A percentile compares a stretch with the other conserved stretches of the same genome.
These are phyloP conservation scores for Hyles euphorbiae DNA, from an alignment of 1,140 invertebrate genomes.

Conservation along the genomic window DNA sequence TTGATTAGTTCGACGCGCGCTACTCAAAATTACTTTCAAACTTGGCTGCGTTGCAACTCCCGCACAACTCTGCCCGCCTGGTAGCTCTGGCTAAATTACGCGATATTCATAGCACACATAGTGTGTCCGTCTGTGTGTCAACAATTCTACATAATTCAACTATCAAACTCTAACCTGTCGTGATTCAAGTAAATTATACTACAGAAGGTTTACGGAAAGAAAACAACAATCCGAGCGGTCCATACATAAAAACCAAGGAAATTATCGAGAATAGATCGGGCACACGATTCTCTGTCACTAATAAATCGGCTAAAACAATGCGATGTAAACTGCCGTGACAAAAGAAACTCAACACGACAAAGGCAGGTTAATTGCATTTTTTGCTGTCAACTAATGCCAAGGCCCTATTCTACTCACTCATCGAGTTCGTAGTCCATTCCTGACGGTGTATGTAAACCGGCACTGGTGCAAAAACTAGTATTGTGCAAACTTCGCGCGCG, in stretches of 20 bases:
- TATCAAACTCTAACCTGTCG: no score
- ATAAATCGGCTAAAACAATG: constrained; percentile 66
- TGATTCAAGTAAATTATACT: no score
- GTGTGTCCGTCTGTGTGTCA: no score
- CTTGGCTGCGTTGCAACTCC: constrained; percentile 48
- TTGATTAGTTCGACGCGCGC: constrained; percentile 69
- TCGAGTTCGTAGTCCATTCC: constrained; percentile 64
- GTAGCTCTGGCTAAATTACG: constrained; percentile 25
- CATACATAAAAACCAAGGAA: no score
- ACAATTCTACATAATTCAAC: no score
- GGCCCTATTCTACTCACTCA: constrained; percentile 69
- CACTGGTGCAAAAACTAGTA: constrained; percentile 52
- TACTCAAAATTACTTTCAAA: constrained; percentile 71
- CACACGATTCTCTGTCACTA: constrained; percentile 26
- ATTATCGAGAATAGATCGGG: background rate
- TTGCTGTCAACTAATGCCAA: constrained; percentile 62
- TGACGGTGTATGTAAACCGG: constrained; percentile 51
- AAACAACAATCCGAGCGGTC: no score
- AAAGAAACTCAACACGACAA: constrained; percentile 61
- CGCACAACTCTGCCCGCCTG: constrained; percentile 40
- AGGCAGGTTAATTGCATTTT: constrained; percentile 66
- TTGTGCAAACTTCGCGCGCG: constrained; percentile 39
- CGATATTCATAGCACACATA: no score
- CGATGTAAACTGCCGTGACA: constrained; percentile 56
- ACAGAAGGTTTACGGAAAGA: no score